phyloP scores from a whole-genome alignment of 2,113 vertebrate genomes.

The Plectropomus leopardus region DNA sequence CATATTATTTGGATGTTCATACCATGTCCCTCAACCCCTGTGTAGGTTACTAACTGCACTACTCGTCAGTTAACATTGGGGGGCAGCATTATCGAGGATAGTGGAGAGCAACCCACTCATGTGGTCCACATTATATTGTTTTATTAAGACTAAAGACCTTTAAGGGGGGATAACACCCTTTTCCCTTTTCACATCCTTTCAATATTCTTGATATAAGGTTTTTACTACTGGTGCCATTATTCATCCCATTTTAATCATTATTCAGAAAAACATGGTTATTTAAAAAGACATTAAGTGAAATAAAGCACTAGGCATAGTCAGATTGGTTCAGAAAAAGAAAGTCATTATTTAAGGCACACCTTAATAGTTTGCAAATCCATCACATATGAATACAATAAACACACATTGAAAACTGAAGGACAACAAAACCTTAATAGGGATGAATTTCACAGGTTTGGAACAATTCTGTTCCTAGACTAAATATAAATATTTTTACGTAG shows the following conservation, averaged over 20 bases:
- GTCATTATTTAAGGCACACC: constrained; percentile 83
- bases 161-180: neutral
- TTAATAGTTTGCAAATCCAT: constrained; percentile 75
- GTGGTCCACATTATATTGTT: neutral
- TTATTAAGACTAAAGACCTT: neutral
- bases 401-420: constrained; percentile 70
- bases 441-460: constrained; percentile 46
- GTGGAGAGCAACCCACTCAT: neutral
- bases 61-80: constrained; percentile 29
- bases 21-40: neutral
- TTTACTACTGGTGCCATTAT: neutral
- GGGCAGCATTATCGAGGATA: constrained; percentile 52
- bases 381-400: constrained; percentile 72
- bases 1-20: neutral
- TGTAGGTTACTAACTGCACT: neutral
- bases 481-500: neutral
- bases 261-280: neutral
- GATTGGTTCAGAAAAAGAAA: constrained; percentile 71
- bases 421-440: constrained; percentile 43
- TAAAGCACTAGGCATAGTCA: constrained; percentile 34
- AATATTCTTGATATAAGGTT: neutral
- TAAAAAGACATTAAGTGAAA: constrained; percentile 23
- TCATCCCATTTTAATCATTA: neutral
- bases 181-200: too few relatives aligned
- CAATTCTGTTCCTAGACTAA: constrained; percentile 27